Evolutionary conservation across 1,140 invertebrate species (phyloP).

Genomic region (Drosophila pseudoobscura): DNA sequence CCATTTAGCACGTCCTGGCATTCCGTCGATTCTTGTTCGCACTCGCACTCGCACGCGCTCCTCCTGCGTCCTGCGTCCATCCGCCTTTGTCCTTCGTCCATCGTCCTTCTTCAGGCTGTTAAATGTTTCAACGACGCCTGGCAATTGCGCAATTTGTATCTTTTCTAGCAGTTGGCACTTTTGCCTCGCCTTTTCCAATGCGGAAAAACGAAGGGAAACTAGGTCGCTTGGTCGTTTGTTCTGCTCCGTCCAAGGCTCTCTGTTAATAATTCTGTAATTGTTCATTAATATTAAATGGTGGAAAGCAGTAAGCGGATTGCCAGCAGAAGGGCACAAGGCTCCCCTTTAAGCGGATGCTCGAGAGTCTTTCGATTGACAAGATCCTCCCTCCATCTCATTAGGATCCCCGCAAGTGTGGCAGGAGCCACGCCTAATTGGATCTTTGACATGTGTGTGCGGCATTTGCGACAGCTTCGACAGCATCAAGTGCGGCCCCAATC

Average conservation of each 20-base stretch:
- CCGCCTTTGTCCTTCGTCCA: background rate
- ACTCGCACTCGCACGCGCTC: background rate
- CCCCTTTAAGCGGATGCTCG: too few relatives aligned
- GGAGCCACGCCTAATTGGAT: conserved; percentile 65
- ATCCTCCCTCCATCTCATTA: conserved; percentile 28
- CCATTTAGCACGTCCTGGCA: conserved; percentile 67
- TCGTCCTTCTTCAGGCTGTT: conserved; percentile 18
- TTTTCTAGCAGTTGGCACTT: conserved; percentile 34
- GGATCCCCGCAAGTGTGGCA: conserved; percentile 30
- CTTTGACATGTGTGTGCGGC: conserved; percentile 58
- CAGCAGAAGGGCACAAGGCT: background rate
- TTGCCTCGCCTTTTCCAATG: conserved; percentile 7
- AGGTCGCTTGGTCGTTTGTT: conserved; percentile 16
- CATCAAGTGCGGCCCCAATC: conserved; percentile 1
- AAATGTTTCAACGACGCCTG: conserved; percentile 57
- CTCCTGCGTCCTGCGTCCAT: background rate
- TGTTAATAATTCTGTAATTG: conserved; percentile 51
- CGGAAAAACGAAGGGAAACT: conserved; percentile 33
- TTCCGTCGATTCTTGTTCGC: conserved; percentile 36
- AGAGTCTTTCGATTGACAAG: too few relatives aligned
- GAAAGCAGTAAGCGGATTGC: conserved; percentile 24
- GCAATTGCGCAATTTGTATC: conserved; percentile 61
- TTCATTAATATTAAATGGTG: conserved; percentile 40
- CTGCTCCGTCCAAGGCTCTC: background rate
- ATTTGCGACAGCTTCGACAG: conserved; percentile 31